These are phyloP conservation scores for Stenodema calcarata DNA, from an alignment of 2,888 invertebrate species.

Conservation along the genomic window DNA sequence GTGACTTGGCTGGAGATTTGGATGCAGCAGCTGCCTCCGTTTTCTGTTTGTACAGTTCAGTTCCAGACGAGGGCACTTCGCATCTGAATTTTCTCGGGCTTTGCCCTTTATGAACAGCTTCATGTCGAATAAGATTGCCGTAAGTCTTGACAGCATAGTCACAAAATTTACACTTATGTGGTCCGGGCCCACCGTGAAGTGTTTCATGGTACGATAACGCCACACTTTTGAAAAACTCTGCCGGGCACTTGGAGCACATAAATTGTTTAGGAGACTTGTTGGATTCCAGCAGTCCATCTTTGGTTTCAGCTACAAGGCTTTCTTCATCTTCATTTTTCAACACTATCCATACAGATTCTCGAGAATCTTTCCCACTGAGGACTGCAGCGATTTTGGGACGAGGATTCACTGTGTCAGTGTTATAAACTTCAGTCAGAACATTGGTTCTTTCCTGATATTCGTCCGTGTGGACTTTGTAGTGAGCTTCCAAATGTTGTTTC, in stretches of 20 bases:
- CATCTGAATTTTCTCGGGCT: constrained; percentile 56
- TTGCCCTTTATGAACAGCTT: constrained; percentile 61
- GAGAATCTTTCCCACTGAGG: constrained; percentile 59
- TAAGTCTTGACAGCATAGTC: constrained; percentile 74
- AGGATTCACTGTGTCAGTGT: constrained; percentile 69
- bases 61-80: constrained; percentile 69
- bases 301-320: constrained; percentile 57
- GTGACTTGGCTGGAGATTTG: constrained; percentile 34
- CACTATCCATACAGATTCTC: constrained; percentile 61
- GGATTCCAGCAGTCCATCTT: constrained; percentile 59
- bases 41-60: constrained; percentile 71
- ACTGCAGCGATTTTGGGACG: constrained; percentile 68
- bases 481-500: constrained; percentile 72
- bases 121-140: constrained; percentile 73
- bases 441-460: constrained; percentile 81
- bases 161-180: constrained; percentile 74
- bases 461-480: constrained; percentile 73
- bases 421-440: constrained; percentile 71
- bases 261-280: constrained; percentile 59
- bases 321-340: constrained; percentile 50
- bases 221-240: constrained; percentile 75
- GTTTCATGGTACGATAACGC: constrained; percentile 75
- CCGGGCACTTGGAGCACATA: constrained; percentile 72
- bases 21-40: constrained; percentile 64
- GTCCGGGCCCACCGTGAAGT: constrained; percentile 70